Evolutionary conservation across 2,113 vertebrate species (phyloP), one percentile per base, ranked within the genome.

Genomic region (Empidonax alnorum): DNA sequence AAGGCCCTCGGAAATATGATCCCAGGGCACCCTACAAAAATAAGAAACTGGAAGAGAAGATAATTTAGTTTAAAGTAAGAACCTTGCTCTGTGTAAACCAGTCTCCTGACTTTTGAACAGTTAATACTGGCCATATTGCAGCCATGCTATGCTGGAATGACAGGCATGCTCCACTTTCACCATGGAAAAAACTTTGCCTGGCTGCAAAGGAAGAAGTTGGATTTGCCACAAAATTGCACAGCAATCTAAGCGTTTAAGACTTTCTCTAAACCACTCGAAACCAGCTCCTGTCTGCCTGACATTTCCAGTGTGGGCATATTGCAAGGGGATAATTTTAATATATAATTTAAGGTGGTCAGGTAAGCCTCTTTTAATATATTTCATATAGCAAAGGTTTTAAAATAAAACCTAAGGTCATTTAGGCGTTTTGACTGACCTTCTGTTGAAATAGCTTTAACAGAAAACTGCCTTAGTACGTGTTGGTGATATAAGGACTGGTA

Each of bases 151-250:
- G 16, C 69, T 94, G 90, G 68, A 93, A 90, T 74, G 68, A 84
- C 59, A 89, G 89, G 84, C 30, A 52, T 47, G 55, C 80, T 92
- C 66, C n/a, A 44, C 71, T 92, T 96, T 53, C 47, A 91, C 55
- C 61, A 74, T 0, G 6, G 52, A 79, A 84, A 84, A 92, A 89
- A 27, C 61, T 61, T 84, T 53, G 37, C 42, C 23, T 81, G 84
- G 63, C 74, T 96, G 86, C 90, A 95, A 49, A 89, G 69, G 81
- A 92, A 95, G 59, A 84, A 90, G 68, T 74, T 52, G 84, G 73
- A 84, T 67, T 90, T 93, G 88, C 90, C 94, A 92, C 92, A 95
- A 95, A 95, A 94, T 89, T 84, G 86, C 73, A 84, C 41, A 85
- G 86, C 88, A 93, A 68, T 80, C 49, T 56, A 75, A 92, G 77